Evolutionary conservation across 37 sponge, comb jelly and placozoan genomes (phyloP), one percentile per base, ranked within the genome.

Genomic region (Oopsacas minuta): DNA sequence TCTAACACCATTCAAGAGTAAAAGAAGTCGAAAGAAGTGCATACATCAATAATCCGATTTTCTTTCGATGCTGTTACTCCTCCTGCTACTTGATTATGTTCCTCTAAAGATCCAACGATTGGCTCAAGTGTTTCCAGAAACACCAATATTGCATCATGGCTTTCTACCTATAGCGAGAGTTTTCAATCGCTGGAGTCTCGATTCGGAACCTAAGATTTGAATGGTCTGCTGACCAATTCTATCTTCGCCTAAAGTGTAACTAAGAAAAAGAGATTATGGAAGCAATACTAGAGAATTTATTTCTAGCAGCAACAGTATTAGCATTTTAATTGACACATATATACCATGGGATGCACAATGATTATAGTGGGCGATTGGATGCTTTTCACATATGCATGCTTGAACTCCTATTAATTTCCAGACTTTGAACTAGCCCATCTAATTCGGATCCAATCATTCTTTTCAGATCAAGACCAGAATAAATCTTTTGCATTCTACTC

Each of bases 41-140:
- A 61, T 61, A 61, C 75, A 12, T 61, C 32, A 61, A 61, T 61
- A 61, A 61, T 25, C 75, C 28, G 75, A 61, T 61, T 61, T 61
- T 25, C 75, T 61, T 61, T 61, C 75, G 75, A 61, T 61, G 75
- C 75, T 61, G 75, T 61, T 61, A 32, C 75, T 61, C 75, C 75
- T 61, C 75, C 75, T 61, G 75, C 17, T 61, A 61, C 75, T 61
- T 61, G 75, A 61, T 61, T 61, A 32, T 32, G 75, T 61, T 61
- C 75, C 75, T 61, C 75, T 61, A 61, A 61, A 61, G 75, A 25
- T 61, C 75, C 75, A 61, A 61, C 75, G 75, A 61, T 61, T 61
- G 75, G 75, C 75, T 61, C 75, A 61, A 61, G 22, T 61, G 28
- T 32, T 61, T 61, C 75, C 75, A 61, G 75, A 61, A 61, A 61